Evolutionary conservation across 1,140 invertebrate genomes (phyloP).

Genomic region (Drosophila rufa): DNA sequence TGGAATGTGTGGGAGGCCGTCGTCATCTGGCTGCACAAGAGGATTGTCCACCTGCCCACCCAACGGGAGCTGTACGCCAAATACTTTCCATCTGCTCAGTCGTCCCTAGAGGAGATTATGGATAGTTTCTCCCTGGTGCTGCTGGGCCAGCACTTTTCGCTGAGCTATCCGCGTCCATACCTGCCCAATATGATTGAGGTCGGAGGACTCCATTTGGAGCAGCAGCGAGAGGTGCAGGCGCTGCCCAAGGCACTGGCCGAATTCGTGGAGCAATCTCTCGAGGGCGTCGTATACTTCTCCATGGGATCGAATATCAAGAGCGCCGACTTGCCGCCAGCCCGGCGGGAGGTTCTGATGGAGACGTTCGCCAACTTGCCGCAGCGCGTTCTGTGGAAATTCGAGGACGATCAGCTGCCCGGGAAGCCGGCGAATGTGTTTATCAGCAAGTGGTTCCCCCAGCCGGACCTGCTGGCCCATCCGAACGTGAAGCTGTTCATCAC

Average conservation of each 20-base stretch:
- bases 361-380: conserved; percentile 86
- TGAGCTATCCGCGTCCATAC: conserved; percentile 86
- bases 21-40: conserved; percentile 43
- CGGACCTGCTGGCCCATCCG: conserved; percentile 89
- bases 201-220: conserved; percentile 86
- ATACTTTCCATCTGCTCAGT: conserved; percentile 70
- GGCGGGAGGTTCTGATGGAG: conserved; percentile 85
- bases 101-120: conserved; percentile 60
- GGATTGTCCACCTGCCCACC: conserved; percentile 56
- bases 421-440: conserved; percentile 88
- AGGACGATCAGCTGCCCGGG: conserved; percentile 86
- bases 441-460: conserved; percentile 89
- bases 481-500: conserved; percentile 90
- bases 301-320: conserved; percentile 89
- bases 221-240: conserved; percentile 63
- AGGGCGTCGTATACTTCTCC: conserved; percentile 90
- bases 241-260: conserved; percentile 83
- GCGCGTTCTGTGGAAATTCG: conserved; percentile 87
- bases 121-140: conserved; percentile 86
- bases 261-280: conserved; percentile 87
- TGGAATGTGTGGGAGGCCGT: conserved; percentile 76
- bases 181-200: conserved; percentile 86
- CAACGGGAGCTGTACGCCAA: conserved; percentile 82
- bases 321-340: conserved; percentile 85
- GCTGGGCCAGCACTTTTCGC: conserved; percentile 86